Conservation (phyloP, 2,113 vertebrate species). For the Plecotus auritus region DNA sequence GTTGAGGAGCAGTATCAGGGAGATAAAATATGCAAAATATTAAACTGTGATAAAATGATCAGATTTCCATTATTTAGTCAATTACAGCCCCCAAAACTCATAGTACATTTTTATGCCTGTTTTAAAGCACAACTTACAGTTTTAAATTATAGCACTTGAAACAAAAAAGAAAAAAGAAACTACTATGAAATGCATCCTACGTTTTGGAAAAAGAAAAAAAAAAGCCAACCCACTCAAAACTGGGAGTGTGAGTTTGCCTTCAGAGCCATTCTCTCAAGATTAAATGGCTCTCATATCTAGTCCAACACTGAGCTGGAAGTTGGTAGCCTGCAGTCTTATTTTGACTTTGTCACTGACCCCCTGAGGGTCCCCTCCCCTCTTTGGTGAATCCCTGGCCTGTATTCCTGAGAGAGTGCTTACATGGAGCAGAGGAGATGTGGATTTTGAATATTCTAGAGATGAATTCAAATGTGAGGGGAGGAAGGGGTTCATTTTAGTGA, state of each 20-base stretch:
- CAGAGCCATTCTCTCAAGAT: background rate
- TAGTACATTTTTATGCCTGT: conserved; percentile 52
- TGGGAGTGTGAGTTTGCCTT: conserved; percentile 46
- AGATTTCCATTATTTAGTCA: conserved; percentile 52
- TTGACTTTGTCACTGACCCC: background rate
- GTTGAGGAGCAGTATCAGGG: background rate
- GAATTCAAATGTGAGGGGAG: background rate
- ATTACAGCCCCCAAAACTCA: conserved; percentile 35
- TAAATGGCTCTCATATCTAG: background rate
- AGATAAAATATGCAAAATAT: conserved; percentile 47
- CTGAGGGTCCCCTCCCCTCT: background rate
- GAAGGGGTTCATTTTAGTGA: background rate
- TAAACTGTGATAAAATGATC: conserved; percentile 27
- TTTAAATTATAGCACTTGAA: conserved; percentile 69
- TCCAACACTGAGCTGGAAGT: background rate
- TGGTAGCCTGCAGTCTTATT: background rate
- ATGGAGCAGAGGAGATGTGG: background rate
- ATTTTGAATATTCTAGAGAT: background rate
- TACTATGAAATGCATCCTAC: conserved; percentile 68
- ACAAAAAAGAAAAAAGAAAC: conserved; percentile 59
- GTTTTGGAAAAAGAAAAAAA: conserved; percentile 8
- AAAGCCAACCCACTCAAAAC: conserved; percentile 62
- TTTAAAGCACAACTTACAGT: conserved; percentile 59
- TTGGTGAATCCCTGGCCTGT: background rate
- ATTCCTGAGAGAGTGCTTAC: background rate